Percentiles rank a stretch among this genome's conserved stretches.
These are phyloP conservation scores for Microplitis mediator DNA, from an alignment of 1,140 invertebrate species.

Conservation along the genomic window DNA sequence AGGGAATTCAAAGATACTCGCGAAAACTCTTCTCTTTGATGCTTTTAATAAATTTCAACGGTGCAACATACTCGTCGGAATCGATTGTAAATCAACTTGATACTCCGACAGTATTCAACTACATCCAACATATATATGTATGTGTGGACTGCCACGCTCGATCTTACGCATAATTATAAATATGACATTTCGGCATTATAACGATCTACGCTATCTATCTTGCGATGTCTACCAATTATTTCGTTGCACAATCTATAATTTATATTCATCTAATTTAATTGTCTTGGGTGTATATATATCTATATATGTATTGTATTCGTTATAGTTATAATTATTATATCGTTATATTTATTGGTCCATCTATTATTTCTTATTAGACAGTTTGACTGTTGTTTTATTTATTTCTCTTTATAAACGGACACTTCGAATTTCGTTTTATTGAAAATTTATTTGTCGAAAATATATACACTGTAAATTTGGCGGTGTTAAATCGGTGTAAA, in stretches of 20 bases:
- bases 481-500: too few species aligned
- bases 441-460: too few species aligned
- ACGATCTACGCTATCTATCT: slow-evolving; percentile 22
- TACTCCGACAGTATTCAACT: slow-evolving; percentile 13
- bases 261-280: background rate
- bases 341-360: too few species aligned
- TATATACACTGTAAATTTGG: too few species aligned
- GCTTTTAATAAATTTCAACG: slow-evolving; percentile 39
- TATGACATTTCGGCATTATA: slow-evolving; percentile 33
- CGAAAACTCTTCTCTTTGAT: slow-evolving; percentile 29
- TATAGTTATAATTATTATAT: too few species aligned
- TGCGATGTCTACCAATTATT: slow-evolving; percentile 13
- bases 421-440: too few species aligned
- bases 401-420: too few species aligned
- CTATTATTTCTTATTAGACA: too few species aligned
- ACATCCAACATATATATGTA: background rate
- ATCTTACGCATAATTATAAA: slow-evolving; percentile 34
- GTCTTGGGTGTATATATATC: too few species aligned
- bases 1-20: slow-evolving; percentile 29
- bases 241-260: background rate
- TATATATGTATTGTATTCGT: too few species aligned
- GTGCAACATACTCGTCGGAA: slow-evolving; percentile 33
- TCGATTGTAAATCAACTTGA: slow-evolving; percentile 37
- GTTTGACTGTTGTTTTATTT: too few species aligned
- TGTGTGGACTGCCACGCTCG: slow-evolving; percentile 13